Base-by-base conservation (phyloP, 2,797 vertebrate genomes). In the Muscicapa comitata region DNA sequence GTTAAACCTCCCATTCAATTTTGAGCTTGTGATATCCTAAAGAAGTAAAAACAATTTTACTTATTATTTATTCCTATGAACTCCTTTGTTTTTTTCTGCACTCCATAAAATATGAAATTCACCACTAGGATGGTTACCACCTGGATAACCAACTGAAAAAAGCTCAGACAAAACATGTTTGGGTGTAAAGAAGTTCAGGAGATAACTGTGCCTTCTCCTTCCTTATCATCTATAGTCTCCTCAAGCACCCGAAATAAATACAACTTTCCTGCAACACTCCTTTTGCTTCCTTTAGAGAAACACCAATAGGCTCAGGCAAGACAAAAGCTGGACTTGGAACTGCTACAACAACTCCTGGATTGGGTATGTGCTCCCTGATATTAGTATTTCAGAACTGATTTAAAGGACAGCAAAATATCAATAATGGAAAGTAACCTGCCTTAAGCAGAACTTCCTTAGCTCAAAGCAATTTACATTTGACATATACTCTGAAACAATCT, bases 1-100 rank as follows among this genome's bases (percentile, higher is more conserved):
- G 97, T 99, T 99, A 97, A 99, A 99, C 93, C 98, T 99, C 81
- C 98, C 98, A 0, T 98, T 99, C 93, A 99, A 96, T 97, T 98
- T 99, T 25, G 98, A 98, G 95, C 98, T 98, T 65, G 97, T 73
- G 4, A 93, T 95, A 90, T 99, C 99, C 99, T 99, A 57, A 90
- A 93, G 59, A 86, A 85, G 45, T n/a, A 97, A 97, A 97, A 93
- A 42, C 2, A 96, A 45, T 51, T 59, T 31, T 87, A n/a, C 31
- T 79, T 93, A 77, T 47, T 83, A 67, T 51, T 93, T 72, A 65
- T n/a, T 70, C 63, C 7, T 53, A 18, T 31, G 25, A 84, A 66
- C 28, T 51, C 3, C 6, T 4, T 1, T 33, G 9, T 5, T 88
- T 72, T 78, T 75, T 48, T 48, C 54, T 81, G n/a, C 48, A 68